A percentile compares a stretch with the other conserved stretches of the same genome.
phyloP scores from a whole-genome alignment of 2,113 vertebrate species.

The Saimiri boliviensis region DNA sequence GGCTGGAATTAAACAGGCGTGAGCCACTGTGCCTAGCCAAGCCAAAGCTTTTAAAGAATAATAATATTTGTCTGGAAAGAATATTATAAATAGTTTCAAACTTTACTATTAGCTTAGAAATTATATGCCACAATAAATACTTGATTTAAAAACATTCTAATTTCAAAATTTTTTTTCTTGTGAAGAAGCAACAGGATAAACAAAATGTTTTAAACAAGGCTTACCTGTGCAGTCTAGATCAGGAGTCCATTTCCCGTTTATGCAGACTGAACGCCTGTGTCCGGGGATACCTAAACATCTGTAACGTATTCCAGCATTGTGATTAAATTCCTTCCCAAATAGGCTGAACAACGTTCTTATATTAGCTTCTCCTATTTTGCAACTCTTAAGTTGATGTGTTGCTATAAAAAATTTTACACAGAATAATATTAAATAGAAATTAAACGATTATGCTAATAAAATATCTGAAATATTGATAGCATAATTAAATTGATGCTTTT shows the following conservation, averaged over 20 bases:
- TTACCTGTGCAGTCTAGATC: constrained; percentile 65
- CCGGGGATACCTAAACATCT: background rate
- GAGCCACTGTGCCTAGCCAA: too few relatives aligned
- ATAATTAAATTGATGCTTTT: background rate
- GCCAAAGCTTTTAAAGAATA: background rate
- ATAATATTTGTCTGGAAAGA: background rate
- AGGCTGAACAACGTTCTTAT: fast-evolving
- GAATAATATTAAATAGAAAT: background rate
- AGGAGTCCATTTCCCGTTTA: constrained; percentile 74
- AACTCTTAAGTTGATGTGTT: constrained; percentile 55
- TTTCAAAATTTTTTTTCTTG: background rate
- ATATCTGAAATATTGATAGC: background rate
- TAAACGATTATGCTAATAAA: background rate
- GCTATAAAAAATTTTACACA: background rate
- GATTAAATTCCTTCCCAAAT: fast-evolving
- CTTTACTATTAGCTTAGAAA: background rate
- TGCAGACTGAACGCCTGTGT: constrained; percentile 30
- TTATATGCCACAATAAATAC: background rate
- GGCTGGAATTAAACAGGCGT: too few relatives aligned
- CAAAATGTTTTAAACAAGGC: background rate
- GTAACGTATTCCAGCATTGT: background rate
- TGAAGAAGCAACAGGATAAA: background rate
- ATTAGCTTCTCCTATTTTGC: background rate
- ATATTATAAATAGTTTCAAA: background rate
- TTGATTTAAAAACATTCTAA: background rate